Evolutionary conservation across 2,113 vertebrate species (phyloP), one percentile per base, ranked within the genome.

Genomic region (Eulacestoma nigropectus): DNA sequence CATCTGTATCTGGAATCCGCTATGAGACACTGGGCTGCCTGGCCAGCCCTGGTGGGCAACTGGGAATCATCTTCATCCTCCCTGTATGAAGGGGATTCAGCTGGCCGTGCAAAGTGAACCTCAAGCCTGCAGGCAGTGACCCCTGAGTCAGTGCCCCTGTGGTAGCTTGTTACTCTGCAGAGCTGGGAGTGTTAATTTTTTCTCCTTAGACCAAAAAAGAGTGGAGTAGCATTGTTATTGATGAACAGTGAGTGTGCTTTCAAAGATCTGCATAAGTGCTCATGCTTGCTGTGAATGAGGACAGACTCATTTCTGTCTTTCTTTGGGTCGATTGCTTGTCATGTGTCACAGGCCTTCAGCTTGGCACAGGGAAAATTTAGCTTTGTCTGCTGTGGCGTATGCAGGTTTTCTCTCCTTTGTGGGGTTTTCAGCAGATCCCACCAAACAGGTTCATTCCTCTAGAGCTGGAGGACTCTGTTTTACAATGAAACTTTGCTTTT

Each of bases 31-130:
- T 2, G 5, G n/a, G 37, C 33, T 89, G 83, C 9, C 30, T 64
- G 57, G 30, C 62, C 2, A 7, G 50, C 26, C 32, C 29, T 32
- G 23, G 20, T 0, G 2, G 44, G 23, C 2, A 16, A 6, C 26
- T 41, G 37, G 65, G 49, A 62, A 26, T 67, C 20, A 16, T 69
- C n/a, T 42, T 1, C 4, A 19, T 32, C 19, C 14, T 76, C 19
- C 13, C 9, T 74, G 1, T 39, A 11, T 23, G 52, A n/a, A 69
- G 25, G 25, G 8, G 8, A 32, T 53, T 75, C 12, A 50, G 44
- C 20, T 84, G 55, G 15, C 64, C 0, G 0, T 65, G 72, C 13
- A 23, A 42, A 55, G 72, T 18, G 27, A 83, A 49, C 44, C 23
- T 90, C 16, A 17, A 18, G 42, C 35, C 63, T 26, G 13, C 29